Base-by-base conservation (phyloP, 2,888 invertebrate species). In the Cephus pygmeus region DNA sequence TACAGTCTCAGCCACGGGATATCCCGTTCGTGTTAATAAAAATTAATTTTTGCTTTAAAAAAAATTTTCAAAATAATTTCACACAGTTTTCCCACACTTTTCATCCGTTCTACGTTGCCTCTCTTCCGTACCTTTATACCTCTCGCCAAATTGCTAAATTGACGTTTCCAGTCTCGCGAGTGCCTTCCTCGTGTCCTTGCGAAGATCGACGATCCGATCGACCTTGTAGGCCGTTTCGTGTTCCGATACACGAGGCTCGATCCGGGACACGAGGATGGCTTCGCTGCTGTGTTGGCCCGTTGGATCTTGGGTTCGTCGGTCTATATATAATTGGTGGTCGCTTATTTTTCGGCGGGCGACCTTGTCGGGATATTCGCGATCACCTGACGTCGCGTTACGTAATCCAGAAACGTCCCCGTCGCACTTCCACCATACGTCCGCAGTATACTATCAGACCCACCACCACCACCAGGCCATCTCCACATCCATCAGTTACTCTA, bases 351-450 rank as follows among this genome's bases (percentile, higher is more conserved):
- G 74, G 69, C 31, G 75, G 69, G 36, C 76, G 81, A 80, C 81
- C 81, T 82, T 79, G 81, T 71, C 76, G 69, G 73, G 69, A 76
- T 81, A 75, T 77, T 78, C 73, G 77, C 79, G 76, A 78, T 79
- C 80, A 77, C 76, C 75, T 74, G 73, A 76, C 77, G 79, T 69
- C 56, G 73, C 69, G 73, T 81, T 83, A 81, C 80, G 75, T 83
- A 81, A 83, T 81, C 76, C 80, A 81, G 80, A 81, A 80, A 81
- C 81, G 77, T 77, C 77, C 80, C 79, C 30, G 40, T 69, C 23
- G 6, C 76, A 30, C 71, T 12, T 31, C 71, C 71, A 34, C 31
- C 71, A 23, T 71, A 9, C 23, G 23, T 23, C 2, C 56, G 23
- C 33, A 15, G 15, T 71, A 71, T 23, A 30, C 12, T 69, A 31